Evolutionary conservation across 2,888 invertebrate genomes (phyloP), one percentile per base, ranked within the genome.

Genomic region (Ophioninae sp.): DNA sequence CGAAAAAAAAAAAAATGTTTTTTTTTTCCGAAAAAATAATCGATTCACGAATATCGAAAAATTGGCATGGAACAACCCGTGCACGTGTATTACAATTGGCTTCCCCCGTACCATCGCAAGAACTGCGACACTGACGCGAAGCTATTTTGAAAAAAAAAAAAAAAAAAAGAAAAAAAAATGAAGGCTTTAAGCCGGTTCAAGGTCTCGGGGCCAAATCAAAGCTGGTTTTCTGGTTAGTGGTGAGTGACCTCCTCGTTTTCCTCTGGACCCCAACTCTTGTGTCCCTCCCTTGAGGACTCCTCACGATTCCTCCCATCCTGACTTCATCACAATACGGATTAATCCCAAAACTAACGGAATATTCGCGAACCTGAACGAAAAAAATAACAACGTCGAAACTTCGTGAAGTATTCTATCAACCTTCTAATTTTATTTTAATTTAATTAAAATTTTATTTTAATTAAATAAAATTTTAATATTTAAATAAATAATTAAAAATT

Each of bases 171-270:
- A 70, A 30, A 30, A 2, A 21, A 83, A 81, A 84, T 10, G 79
- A 70, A 62, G 62, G 65, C 69, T 69, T 79, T 44, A 79, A 85
- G 74, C 77, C 86, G 88, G 89, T 88, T 90, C 91, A 91, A 91
- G 91, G 91, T 81, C 90, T 85, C 80, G 74, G 73, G 85, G 68
- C 86, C 87, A 86, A 87, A 86, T 72, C 81, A 82, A 85, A 83
- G 84, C 87, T 80, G 83, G 85, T 87, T 87, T 87, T 88, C 88
- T 84, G 84, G 72, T 79, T 68, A 70, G 83, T 89, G 90, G 91
- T 90, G 89, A 91, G 87, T 89, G 91, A 91, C 90, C 90, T 82
- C 76, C 73, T 70, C 65, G 68, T 81, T 70, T 81, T 56, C 78
- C 78, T 78, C 74, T 70, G 59, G 23, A 62, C 61, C 69, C 69